Conservation (phyloP, 2,888 invertebrate species). For the Hoplodrina ambigua region DNA sequence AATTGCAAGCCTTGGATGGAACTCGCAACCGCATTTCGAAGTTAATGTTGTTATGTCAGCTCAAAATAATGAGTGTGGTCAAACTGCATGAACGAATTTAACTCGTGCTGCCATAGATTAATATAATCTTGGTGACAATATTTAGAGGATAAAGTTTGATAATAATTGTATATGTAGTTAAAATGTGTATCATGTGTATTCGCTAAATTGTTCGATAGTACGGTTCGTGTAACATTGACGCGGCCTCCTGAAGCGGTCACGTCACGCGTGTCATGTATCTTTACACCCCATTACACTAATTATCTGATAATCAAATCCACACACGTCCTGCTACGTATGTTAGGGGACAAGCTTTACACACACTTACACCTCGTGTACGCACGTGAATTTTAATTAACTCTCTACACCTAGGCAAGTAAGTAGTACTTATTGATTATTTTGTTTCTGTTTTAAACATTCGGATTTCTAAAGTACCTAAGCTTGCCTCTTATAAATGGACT, state of each 20-base stretch:
- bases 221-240: slow-evolving; percentile 52
- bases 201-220: slow-evolving; percentile 33
- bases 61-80: slow-evolving; percentile 81
- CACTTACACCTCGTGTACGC: slow-evolving; percentile 33
- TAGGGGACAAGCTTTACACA: slow-evolving; percentile 38
- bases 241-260: slow-evolving; percentile 69
- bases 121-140: slow-evolving; percentile 39
- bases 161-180: slow-evolving; percentile 29
- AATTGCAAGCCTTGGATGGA: slow-evolving; percentile 87
- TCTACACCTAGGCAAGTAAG: slow-evolving; percentile 7
- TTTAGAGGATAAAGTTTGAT: slow-evolving; percentile 14
- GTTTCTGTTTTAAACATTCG: slow-evolving; percentile 28
- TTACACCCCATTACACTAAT: slow-evolving; percentile 74
- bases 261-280: slow-evolving; percentile 68
- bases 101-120: slow-evolving; percentile 22
- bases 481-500: slow-evolving; percentile 40
- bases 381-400: slow-evolving; percentile 49
- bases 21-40: slow-evolving; percentile 86
- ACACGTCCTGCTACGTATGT: slow-evolving; percentile 49
- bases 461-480: too few species aligned
- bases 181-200: slow-evolving; percentile 22
- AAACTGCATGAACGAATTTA: slow-evolving; percentile 69
- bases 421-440: slow-evolving; percentile 30
- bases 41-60: slow-evolving; percentile 84
- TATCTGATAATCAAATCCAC: slow-evolving; percentile 73